Evolutionary conservation across 2,797 vertebrate genomes (phyloP).

Genomic region (Gouania willdenowi): DNA sequence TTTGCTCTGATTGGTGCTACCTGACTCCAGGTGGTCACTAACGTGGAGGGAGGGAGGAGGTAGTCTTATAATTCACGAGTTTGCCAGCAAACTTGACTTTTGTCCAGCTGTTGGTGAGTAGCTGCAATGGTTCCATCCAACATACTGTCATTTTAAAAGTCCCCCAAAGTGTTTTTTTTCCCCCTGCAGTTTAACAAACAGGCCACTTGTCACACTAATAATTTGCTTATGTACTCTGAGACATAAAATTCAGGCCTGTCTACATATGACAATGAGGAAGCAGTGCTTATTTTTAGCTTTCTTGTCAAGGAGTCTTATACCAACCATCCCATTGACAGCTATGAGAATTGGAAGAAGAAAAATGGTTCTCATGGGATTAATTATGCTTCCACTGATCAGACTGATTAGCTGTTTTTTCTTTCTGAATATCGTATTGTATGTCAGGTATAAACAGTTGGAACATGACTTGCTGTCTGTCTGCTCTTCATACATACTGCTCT

Average conservation of each 20-base stretch:
- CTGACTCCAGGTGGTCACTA: slow-evolving; percentile 64
- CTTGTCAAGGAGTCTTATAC: slow-evolving; percentile 29
- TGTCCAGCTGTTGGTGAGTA: slow-evolving; percentile 8
- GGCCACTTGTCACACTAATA: too few species aligned
- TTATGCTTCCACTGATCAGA: slow-evolving; percentile 52
- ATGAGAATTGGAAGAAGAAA: slow-evolving; percentile 33
- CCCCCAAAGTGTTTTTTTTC: too few species aligned
- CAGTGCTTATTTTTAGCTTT: slow-evolving; percentile 37
- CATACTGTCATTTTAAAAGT: too few species aligned
- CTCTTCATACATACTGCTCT: neutral
- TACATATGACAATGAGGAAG: slow-evolving; percentile 13
- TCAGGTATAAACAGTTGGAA: slow-evolving; percentile 35
- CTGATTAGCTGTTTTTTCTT: slow-evolving; percentile 11
- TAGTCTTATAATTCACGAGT: neutral
- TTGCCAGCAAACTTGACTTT: slow-evolving; percentile 20
- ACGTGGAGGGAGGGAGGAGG: slow-evolving; percentile 23
- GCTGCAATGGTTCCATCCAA: neutral
- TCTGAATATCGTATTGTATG: slow-evolving; percentile 14
- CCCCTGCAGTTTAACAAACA: too few species aligned
- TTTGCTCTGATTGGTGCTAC: slow-evolving; percentile 41
- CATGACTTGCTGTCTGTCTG: slow-evolving; percentile 16
- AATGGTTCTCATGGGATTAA: slow-evolving; percentile 48
- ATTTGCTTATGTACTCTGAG: too few species aligned
- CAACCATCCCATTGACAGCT: slow-evolving; percentile 47
- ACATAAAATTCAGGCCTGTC: slow-evolving; percentile 7